Percentiles rank a stretch among this genome's conserved stretches.
phyloP scores from a whole-genome alignment of 2,888 invertebrate species.

The Lasioglossum zephyrum region DNA sequence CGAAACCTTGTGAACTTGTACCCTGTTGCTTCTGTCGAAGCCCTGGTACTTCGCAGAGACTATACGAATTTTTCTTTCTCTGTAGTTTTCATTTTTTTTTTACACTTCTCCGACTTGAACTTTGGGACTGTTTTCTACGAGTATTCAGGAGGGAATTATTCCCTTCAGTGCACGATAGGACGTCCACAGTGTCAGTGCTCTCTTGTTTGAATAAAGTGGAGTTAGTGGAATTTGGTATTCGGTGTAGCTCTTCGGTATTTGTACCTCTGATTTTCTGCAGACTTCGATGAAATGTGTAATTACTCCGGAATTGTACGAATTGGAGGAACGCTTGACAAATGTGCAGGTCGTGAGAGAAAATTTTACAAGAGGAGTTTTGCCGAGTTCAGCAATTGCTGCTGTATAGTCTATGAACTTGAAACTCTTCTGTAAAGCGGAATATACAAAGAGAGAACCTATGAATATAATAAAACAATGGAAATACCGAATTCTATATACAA shows the following conservation, averaged over 20 bases:
- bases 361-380: neutral
- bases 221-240: neutral
- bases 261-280: neutral
- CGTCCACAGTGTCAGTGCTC: neutral
- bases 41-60: neutral
- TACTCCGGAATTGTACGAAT: neutral
- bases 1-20: conserved; percentile 41
- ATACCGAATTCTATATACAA: neutral
- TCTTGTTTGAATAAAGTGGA: neutral
- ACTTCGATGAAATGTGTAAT: neutral
- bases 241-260: neutral
- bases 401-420: neutral
- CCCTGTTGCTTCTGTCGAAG: too few species aligned
- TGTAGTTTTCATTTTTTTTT: neutral
- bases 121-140: neutral
- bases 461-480: neutral
- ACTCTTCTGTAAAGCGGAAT: neutral
- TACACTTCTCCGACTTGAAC: neutral
- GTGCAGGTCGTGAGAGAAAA: neutral
- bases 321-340: neutral
- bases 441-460: neutral
- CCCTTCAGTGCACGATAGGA: neutral
- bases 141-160: neutral
- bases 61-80: neutral
- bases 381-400: neutral